Conservation (phyloP, 2,888 invertebrate genomes). For the Phyllotreta striolata region DNA sequence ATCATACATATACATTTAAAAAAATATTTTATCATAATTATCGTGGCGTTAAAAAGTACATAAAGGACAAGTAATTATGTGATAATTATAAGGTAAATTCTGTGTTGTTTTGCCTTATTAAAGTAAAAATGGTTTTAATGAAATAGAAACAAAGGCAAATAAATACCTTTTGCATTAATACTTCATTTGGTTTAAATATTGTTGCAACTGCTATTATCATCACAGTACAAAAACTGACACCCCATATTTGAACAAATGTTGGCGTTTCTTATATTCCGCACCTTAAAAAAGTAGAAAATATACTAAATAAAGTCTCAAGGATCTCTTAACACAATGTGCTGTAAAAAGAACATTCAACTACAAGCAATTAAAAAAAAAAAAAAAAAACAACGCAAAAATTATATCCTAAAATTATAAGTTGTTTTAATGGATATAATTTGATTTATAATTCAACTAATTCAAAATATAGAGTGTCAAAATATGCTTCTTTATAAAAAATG, state of each 20-base stretch:
- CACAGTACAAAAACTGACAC: slow-evolving; percentile 45
- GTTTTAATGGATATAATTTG: slow-evolving; percentile 7
- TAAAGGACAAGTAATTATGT: background rate
- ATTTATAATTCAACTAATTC: slow-evolving; percentile 15
- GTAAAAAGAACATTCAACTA: slow-evolving; percentile 1
- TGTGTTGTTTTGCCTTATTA: too few relatives aligned
- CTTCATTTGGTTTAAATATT: slow-evolving; percentile 33
- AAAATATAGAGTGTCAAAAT: slow-evolving; percentile 26
- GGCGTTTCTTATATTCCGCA: slow-evolving; percentile 38
- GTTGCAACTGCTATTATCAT: slow-evolving; percentile 41
- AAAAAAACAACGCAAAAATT: slow-evolving; percentile 9
- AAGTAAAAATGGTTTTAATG: too few relatives aligned
- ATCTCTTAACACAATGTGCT: slow-evolving; percentile 7
- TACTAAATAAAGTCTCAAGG: slow-evolving; percentile 1
- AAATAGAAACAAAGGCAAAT: slow-evolving; percentile 14
- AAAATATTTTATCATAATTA: background rate
- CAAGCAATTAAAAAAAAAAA: slow-evolving; percentile 3
- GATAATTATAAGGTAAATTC: background rate
- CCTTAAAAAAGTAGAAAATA: slow-evolving; percentile 36
- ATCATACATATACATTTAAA: background rate
- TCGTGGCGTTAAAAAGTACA: background rate
- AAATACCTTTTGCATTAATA: slow-evolving; percentile 35
- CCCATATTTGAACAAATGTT: slow-evolving; percentile 44
- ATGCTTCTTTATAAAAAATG: background rate
- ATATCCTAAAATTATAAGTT: slow-evolving; percentile 2